Evolutionary conservation across 2,797 vertebrate species (phyloP).

Genomic region (Syncerus caffer): DNA sequence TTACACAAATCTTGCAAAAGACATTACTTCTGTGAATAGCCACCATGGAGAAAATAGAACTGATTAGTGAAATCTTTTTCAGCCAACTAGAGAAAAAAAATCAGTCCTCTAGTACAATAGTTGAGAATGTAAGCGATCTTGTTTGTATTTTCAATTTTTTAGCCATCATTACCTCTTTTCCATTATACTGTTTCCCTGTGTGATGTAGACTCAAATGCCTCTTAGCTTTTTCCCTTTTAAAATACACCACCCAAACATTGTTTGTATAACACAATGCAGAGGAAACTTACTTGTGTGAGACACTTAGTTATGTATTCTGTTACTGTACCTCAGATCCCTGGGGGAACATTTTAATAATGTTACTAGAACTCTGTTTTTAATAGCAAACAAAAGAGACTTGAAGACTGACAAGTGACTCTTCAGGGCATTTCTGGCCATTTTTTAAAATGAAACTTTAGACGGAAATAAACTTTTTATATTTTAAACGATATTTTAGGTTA

Average conservation of each 20-base stretch:
- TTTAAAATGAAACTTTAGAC: neutral
- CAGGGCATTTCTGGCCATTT: slow-evolving; percentile 28
- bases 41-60: slow-evolving; percentile 14
- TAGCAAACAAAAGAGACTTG: slow-evolving; percentile 33
- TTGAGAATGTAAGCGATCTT: neutral
- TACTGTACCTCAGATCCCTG: slow-evolving; percentile 33
- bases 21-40: slow-evolving; percentile 7
- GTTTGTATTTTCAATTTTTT: slow-evolving; percentile 40
- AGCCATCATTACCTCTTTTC: neutral
- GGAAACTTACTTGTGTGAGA: slow-evolving; percentile 70
- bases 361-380: slow-evolving; percentile 31
- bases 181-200: slow-evolving; percentile 25
- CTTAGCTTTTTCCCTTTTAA: slow-evolving; percentile 63
- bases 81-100: neutral
- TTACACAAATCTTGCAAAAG: slow-evolving; percentile 13
- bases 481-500: slow-evolving; percentile 29
- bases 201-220: slow-evolving; percentile 33
- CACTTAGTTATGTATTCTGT: slow-evolving; percentile 48
- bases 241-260: slow-evolving; percentile 72
- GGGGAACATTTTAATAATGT: slow-evolving; percentile 53
- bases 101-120: neutral
- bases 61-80: neutral
- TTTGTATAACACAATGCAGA: slow-evolving; percentile 73
- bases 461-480: neutral
- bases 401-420: slow-evolving; percentile 11